These are phyloP conservation scores for Pelecanoides urinatrix DNA, from an alignment of 2,113 vertebrate species.

Conservation along the genomic window DNA sequence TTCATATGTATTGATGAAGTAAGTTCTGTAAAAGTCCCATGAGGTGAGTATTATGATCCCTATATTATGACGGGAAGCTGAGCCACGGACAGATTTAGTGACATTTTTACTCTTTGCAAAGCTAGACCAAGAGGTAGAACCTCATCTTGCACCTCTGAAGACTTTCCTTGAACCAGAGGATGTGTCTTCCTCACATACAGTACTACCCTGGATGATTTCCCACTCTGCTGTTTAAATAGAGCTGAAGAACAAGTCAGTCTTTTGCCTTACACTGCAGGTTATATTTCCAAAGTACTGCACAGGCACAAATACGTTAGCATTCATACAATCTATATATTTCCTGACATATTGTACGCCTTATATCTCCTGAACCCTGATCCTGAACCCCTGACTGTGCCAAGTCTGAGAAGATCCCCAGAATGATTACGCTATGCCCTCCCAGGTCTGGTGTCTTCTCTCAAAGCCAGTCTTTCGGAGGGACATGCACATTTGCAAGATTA, in stretches of 20 bases:
- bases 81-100: neutral
- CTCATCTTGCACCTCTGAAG: neutral
- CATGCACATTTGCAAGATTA: conserved; percentile 11
- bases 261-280: neutral
- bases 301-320: neutral
- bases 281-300: neutral
- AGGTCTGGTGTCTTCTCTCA: neutral
- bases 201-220: neutral
- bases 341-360: neutral
- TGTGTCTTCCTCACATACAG: neutral
- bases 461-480: neutral
- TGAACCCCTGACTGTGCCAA: neutral
- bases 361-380: neutral
- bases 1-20: neutral
- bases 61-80: neutral
- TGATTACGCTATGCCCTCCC: neutral
- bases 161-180: neutral
- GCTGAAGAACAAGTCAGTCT: neutral
- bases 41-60: neutral
- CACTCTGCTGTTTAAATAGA: neutral
- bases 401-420: neutral
- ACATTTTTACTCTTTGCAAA: neutral
- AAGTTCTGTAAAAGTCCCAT: neutral
- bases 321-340: neutral
- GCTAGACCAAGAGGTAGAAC: neutral